A percentile compares a stretch with the other conserved stretches of the same genome.
Conservation (phyloP, 2,113 vertebrate genomes). For the Gallinago undulata region DNA sequence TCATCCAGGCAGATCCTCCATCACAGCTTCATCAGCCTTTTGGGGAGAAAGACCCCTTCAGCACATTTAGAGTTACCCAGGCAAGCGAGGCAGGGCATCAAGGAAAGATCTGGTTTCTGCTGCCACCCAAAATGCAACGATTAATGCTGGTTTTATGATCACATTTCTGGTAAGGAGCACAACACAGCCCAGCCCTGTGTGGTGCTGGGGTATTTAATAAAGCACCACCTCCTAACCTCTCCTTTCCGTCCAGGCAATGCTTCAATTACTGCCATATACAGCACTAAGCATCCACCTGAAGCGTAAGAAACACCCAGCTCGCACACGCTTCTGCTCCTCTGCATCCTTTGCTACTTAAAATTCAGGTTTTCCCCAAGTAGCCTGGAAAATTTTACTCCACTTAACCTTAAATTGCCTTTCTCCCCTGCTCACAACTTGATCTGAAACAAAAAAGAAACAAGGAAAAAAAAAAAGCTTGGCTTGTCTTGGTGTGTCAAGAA, state of each 20-base stretch:
- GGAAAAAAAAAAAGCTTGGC: not conserved
- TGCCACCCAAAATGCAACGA: not conserved
- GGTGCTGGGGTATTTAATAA: not conserved
- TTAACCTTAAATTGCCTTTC: constrained; percentile 39
- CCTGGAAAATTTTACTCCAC: not conserved
- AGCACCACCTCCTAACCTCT: fast-evolving
- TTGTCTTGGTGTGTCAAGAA: not conserved
- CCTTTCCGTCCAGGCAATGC: not conserved
- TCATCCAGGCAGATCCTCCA: not conserved
- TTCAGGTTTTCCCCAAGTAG: not conserved
- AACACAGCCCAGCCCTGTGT: not conserved
- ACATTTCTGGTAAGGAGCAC: not conserved
- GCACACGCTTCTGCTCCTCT: not conserved
- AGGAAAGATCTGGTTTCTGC: not conserved
- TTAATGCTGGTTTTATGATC: fast-evolving
- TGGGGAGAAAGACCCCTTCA: not conserved
- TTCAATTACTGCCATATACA: not conserved
- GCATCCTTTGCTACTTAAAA: not conserved
- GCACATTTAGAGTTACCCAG: not conserved
- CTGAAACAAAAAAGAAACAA: not conserved
- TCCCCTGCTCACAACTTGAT: not conserved
- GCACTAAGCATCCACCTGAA: not conserved
- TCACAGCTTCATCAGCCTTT: not conserved
- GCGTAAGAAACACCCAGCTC: not conserved
- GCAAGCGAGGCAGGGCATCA: not conserved